phyloP scores from a whole-genome alignment of 2,113 vertebrate species.

The Indicator indicator region DNA sequence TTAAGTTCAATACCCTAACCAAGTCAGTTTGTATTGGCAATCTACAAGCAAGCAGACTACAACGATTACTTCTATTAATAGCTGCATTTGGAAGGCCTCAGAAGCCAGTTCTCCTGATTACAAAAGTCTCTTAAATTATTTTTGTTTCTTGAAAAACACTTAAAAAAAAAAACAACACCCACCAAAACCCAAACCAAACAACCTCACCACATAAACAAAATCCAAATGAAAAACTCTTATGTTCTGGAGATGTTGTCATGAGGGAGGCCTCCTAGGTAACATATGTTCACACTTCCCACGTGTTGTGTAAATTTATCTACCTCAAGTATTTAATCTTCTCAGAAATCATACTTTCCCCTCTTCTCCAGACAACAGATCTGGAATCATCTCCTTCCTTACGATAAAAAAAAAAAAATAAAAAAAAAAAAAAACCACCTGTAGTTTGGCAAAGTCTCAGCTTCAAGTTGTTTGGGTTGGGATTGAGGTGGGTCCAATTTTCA shows the following conservation, averaged over 20 bases:
- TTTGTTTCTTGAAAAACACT: neutral
- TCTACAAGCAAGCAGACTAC: neutral
- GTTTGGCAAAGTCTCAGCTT: slow-evolving; percentile 6
- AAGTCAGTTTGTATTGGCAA: neutral
- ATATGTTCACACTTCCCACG: slow-evolving; percentile 57
- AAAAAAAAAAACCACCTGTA: neutral
- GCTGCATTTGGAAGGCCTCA: neutral
- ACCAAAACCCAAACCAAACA: neutral
- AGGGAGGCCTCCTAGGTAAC: slow-evolving; percentile 32
- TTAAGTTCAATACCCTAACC: neutral
- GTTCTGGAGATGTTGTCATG: slow-evolving; percentile 3
- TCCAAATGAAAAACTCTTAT: neutral
- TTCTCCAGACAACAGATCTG: slow-evolving; percentile 10
- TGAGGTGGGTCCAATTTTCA: neutral
- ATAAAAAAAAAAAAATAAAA: neutral
- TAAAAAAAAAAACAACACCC: neutral
- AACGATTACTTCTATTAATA: neutral
- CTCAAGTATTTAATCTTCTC: slow-evolving; percentile 33
- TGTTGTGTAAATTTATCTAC: slow-evolving; percentile 47
- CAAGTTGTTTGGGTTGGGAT: neutral
- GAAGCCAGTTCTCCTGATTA: neutral
- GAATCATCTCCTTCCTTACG: neutral
- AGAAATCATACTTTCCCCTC: slow-evolving; percentile 29
- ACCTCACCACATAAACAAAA: neutral
- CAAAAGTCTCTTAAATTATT: neutral